phyloP scores from a whole-genome alignment of 1,140 invertebrate genomes.

The Caenorhabditis tropicalis region DNA sequence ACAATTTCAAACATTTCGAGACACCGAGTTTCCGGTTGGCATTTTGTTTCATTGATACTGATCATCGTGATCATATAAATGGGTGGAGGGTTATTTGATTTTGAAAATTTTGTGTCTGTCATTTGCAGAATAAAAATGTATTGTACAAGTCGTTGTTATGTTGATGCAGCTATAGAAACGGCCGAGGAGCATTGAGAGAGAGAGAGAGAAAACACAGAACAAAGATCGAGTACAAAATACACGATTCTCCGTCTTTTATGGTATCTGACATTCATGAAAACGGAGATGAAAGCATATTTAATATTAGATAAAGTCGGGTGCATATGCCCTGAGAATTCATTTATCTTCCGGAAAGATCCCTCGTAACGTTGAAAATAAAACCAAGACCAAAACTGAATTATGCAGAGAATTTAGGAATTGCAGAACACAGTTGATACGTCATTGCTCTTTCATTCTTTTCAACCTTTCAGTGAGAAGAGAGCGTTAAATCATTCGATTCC shows the following conservation, averaged over 20 bases:
- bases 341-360: no score
- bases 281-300: no score
- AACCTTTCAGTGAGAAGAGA: neutral
- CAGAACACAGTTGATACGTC: neutral
- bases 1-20: neutral
- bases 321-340: no score
- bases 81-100: neutral
- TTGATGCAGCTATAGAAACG: neutral
- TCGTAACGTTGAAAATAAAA: no score
- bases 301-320: no score
- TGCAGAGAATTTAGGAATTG: neutral
- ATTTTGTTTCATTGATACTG: slow-evolving; percentile 34
- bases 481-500: slow-evolving; percentile 22
- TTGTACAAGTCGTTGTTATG: neutral
- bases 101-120: neutral
- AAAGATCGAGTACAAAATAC: slow-evolving; percentile 3
- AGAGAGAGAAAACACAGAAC: neutral
- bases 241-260: neutral
- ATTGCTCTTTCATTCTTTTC: slow-evolving; percentile 40
- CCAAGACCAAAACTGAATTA: neutral
- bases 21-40: slow-evolving; percentile 23
- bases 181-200: no score
- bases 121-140: neutral
- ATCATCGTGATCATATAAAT: neutral
- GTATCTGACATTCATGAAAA: no score